A percentile compares a stretch with the other conserved stretches of the same genome.
Conservation (phyloP, 2,797 vertebrate genomes). For the Periophthalmus magnuspinnatus region DNA sequence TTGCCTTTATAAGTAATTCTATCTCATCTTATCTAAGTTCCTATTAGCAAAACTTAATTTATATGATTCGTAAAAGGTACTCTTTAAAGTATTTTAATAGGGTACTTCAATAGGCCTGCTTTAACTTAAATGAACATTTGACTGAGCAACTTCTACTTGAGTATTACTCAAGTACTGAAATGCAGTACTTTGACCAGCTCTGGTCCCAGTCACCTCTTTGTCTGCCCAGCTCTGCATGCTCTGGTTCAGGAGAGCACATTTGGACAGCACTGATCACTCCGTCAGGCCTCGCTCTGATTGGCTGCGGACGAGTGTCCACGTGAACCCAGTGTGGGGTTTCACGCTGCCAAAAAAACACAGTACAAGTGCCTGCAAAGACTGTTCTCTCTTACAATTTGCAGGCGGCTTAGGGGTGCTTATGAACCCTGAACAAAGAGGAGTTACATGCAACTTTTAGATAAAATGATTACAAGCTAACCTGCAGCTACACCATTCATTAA, state of each 20-base stretch:
- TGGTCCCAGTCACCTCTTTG: background rate
- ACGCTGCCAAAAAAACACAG: background rate
- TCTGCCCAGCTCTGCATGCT: background rate
- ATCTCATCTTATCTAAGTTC: too few relatives aligned
- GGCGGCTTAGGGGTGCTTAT: background rate
- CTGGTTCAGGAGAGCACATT: background rate
- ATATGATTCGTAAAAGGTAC: too few relatives aligned
- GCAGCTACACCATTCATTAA: background rate
- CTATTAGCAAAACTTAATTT: too few relatives aligned
- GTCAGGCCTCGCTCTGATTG: background rate
- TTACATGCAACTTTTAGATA: background rate
- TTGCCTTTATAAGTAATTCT: too few relatives aligned
- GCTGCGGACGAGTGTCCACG: slow-evolving; percentile 10
- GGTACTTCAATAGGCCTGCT: too few relatives aligned
- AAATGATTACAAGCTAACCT: slow-evolving; percentile 3
- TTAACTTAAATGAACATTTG: too few relatives aligned
- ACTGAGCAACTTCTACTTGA: too few relatives aligned
- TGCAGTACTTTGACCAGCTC: too few relatives aligned
- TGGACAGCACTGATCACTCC: background rate
- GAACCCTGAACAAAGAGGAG: background rate
- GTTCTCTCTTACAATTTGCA: background rate
- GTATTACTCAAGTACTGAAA: too few relatives aligned
- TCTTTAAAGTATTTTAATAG: too few relatives aligned
- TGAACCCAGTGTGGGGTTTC: slow-evolving; percentile 7
- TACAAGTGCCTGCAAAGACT: background rate